Evolutionary conservation across 2,888 invertebrate genomes (phyloP).

Genomic region (Agelastica alni): DNA sequence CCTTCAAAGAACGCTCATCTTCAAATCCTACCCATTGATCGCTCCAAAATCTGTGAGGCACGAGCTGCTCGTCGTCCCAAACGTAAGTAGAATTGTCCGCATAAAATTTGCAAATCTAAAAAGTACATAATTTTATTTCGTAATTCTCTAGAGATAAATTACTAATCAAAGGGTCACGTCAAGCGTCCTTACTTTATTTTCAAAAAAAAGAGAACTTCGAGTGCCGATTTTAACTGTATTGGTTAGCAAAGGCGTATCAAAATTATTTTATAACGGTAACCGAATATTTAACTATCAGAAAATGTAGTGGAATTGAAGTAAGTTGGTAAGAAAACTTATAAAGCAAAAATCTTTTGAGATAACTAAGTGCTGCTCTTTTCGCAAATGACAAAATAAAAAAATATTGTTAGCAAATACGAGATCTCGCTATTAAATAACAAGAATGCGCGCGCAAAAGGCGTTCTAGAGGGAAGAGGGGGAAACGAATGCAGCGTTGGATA

Average conservation of each 20-base stretch:
- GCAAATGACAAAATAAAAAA: too few species aligned
- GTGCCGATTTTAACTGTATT: too few species aligned
- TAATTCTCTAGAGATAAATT: too few species aligned
- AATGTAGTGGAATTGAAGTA: background rate
- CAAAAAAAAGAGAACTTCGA: too few species aligned
- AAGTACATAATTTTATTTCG: background rate
- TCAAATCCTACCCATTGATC: conserved; percentile 74
- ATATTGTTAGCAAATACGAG: too few species aligned
- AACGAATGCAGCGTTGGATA: background rate
- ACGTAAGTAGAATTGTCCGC: conserved; percentile 38
- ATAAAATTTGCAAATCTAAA: conserved; percentile 47
- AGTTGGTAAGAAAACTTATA: background rate
- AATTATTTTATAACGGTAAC: too few species aligned
- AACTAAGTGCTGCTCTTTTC: too few species aligned
- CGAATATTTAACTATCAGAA: background rate
- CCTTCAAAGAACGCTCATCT: conserved; percentile 58
- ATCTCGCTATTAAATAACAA: background rate
- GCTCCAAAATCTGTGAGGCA: conserved; percentile 64
- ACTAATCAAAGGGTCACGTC: too few species aligned
- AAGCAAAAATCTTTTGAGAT: too few species aligned
- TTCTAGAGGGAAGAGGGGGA: background rate
- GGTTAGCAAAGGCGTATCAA: too few species aligned
- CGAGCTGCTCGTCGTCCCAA: conserved; percentile 53
- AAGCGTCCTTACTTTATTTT: too few species aligned
- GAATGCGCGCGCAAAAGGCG: background rate